These are phyloP conservation scores for Rallus crepitans DNA, from an alignment of 2,797 vertebrate species.

Conservation along the genomic window DNA sequence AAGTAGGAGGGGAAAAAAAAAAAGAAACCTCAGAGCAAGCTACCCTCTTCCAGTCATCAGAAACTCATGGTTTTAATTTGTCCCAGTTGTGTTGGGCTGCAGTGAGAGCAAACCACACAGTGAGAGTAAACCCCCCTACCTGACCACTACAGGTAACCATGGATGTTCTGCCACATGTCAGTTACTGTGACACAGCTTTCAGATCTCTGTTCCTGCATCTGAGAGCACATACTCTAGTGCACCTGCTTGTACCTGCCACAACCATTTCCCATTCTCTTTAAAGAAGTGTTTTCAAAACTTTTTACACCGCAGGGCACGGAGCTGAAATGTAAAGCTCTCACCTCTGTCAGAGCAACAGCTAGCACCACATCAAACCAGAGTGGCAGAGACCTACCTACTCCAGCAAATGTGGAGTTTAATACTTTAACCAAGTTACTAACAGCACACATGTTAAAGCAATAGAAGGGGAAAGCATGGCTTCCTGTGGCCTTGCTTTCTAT, in stretches of 20 bases:
- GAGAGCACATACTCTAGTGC: background rate
- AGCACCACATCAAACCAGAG: background rate
- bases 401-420: background rate
- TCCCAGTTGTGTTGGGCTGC: background rate
- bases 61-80: background rate
- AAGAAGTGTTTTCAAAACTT: background rate
- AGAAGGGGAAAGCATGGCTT: background rate
- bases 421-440: background rate
- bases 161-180: background rate
- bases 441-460: background rate
- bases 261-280: background rate
- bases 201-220: background rate
- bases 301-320: rapidly evolving
- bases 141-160: background rate
- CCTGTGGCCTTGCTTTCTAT: background rate
- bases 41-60: background rate
- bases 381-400: background rate
- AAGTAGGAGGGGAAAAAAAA: background rate
- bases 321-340: background rate
- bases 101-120: background rate
- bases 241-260: background rate
- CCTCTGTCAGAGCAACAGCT: background rate
- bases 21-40: background rate
- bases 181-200: rapidly evolving
- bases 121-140: background rate